These are phyloP conservation scores for Thereva unica DNA, from an alignment of 2,888 invertebrate genomes.

Conservation along the genomic window DNA sequence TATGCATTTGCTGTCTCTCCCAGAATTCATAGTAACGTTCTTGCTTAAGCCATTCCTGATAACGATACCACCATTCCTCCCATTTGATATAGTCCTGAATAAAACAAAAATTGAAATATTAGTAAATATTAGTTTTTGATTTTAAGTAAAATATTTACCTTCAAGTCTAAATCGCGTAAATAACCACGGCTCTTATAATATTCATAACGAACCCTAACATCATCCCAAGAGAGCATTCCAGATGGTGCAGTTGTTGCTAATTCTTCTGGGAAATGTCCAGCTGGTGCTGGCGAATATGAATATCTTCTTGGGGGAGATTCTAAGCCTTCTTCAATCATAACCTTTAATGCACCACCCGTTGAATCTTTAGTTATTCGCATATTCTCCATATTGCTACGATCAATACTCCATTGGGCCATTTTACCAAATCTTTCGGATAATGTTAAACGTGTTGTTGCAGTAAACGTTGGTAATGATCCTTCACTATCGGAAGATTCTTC, in stretches of 20 bases:
- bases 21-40: constrained; percentile 59
- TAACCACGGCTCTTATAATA: constrained; percentile 89
- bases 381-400: constrained; percentile 80
- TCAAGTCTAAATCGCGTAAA: constrained; percentile 67
- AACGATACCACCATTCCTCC: constrained; percentile 93
- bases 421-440: constrained; percentile 87
- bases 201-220: constrained; percentile 83
- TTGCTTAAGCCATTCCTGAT: constrained; percentile 84
- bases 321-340: constrained; percentile 72
- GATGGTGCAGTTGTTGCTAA: constrained; percentile 71
- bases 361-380: constrained; percentile 84
- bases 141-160: constrained; percentile 46
- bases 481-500: constrained; percentile 65
- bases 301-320: constrained; percentile 64
- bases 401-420: constrained; percentile 90
- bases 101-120: constrained; percentile 3
- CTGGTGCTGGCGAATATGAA: constrained; percentile 68
- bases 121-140: not conserved
- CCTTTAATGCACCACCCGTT: constrained; percentile 73
- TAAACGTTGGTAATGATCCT: constrained; percentile 65
- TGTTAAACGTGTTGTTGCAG: constrained; percentile 69
- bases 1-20: constrained; percentile 57
- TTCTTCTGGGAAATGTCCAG: constrained; percentile 80
- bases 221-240: constrained; percentile 82
- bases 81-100: constrained; percentile 82